Base-by-base conservation (phyloP, 2,888 invertebrate species). In the Hoplodrina blanda region DNA sequence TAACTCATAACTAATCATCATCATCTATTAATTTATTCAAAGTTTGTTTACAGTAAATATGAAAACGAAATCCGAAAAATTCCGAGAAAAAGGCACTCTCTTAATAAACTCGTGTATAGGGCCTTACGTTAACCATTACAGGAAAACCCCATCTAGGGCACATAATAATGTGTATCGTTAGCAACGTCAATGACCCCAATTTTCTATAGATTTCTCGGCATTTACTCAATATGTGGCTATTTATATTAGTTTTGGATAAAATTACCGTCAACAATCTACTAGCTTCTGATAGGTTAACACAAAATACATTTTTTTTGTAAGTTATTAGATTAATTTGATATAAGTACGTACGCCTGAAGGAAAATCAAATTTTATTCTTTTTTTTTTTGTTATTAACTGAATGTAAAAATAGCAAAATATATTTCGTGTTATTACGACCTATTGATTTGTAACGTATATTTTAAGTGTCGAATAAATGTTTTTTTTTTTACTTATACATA, bases 111-210 rank as follows among this genome's bases (percentile, higher is more conserved):
- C n/a, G 2, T 60, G 17, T 25, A 37, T 25, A 15, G 3, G n/a
- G n/a, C 37, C 20, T 57, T 52, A 61, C 13, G 64, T 41, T 66
- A 62, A 50, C 54, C 19, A 63, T 55, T 56, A 78, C 78, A 76
- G 73, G 46, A 59, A 66, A 76, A 78, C 20, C 19, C 62, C 59
- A 78, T 73, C 60, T 33, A 66, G 62, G 19, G 19, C 49, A n/a
- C 52, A 65, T 66, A 25, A 49, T 78, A 63, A 61, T 66, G 50
- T 37, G 44, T 50, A 66, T 73, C 62, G 78, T 65, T 78, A 78
- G 46, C 41, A 20, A 60, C 56, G 78, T 60, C 65, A 57, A 25
- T 53, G 46, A 62, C n/a, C 73, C 37, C 30, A 50, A 52, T 57
- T 44, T 59, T 62, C 25, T 17, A 54, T 69, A 25, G 11, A 62